Conservation (phyloP, 1,140 invertebrate species). For the Dreissena polymorpha region DNA sequence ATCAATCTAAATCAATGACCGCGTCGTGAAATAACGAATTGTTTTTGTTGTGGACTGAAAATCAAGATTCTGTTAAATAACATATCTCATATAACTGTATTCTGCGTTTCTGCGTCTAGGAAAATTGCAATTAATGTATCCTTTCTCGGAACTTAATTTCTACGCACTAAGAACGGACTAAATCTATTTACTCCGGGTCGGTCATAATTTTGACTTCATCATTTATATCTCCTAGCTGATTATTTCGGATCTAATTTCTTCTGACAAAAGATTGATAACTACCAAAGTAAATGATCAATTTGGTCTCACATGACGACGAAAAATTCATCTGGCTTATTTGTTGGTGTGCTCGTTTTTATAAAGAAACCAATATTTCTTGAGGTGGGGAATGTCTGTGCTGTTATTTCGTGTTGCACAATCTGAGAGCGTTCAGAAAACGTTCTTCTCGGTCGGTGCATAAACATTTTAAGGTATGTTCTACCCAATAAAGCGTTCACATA, state of each 20-base stretch:
- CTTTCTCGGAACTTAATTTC: neutral
- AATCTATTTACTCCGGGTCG: constrained; percentile 48
- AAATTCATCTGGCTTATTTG: constrained; percentile 3
- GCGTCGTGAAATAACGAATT: no score
- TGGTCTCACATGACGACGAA: constrained; percentile 22
- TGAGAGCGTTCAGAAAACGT: no score
- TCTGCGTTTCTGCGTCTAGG: no score
- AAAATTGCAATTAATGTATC: no score
- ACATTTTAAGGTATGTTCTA: no score
- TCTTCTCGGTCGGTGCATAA: no score
- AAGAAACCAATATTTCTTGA: neutral
- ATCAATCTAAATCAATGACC: no score
- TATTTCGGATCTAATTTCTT: constrained; percentile 52
- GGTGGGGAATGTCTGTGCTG: neutral
- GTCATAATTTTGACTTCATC: constrained; percentile 59
- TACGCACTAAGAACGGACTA: neutral
- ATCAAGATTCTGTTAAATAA: no score
- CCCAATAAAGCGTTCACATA: no score
- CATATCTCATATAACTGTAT: no score
- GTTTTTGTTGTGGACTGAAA: no score
- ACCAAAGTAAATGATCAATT: constrained; percentile 47
- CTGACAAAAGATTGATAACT: constrained; percentile 55
- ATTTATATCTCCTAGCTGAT: constrained; percentile 45
- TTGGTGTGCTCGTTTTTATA: neutral
- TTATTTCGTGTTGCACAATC: neutral